phyloP scores from a whole-genome alignment of 2,888 invertebrate species.

The Diarsia mendica region DNA sequence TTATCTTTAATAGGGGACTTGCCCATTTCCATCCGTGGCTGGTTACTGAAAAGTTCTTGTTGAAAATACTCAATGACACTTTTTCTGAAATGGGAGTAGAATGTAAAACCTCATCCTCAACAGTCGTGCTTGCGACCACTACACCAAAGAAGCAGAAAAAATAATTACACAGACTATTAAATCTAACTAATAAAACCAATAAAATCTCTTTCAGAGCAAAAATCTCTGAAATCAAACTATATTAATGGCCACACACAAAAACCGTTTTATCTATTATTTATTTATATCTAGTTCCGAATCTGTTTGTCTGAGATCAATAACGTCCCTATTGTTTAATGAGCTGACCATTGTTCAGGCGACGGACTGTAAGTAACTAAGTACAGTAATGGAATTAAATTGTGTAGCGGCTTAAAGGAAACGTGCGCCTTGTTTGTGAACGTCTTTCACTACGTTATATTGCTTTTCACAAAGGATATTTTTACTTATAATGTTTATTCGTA shows the following conservation, averaged over 20 bases:
- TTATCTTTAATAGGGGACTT: too few relatives aligned
- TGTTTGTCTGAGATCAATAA: constrained; percentile 59
- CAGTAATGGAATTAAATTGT: constrained; percentile 78
- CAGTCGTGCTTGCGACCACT: neutral
- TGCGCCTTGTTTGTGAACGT: constrained; percentile 55
- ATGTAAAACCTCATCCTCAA: neutral
- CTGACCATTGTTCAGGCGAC: constrained; percentile 73
- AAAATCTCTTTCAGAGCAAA: neutral
- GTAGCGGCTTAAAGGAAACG: constrained; percentile 70
- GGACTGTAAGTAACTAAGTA: constrained; percentile 51
- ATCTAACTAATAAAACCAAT: neutral
- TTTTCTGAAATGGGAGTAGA: neutral
- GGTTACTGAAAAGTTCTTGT: neutral
- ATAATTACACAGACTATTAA: neutral
- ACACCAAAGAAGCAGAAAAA: neutral
- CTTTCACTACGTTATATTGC: constrained; percentile 32
- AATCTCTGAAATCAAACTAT: constrained; percentile 9
- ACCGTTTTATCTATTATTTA: neutral
- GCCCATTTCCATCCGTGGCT: neutral
- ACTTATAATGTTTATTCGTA: neutral
- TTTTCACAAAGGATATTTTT: constrained; percentile 26
- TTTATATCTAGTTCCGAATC: constrained; percentile 23
- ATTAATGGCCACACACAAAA: constrained; percentile 1
- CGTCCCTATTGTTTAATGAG: constrained; percentile 72
- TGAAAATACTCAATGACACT: neutral